Base-by-base conservation (phyloP, 1,140 invertebrate genomes). In the Dendroctonus ponderosae region DNA sequence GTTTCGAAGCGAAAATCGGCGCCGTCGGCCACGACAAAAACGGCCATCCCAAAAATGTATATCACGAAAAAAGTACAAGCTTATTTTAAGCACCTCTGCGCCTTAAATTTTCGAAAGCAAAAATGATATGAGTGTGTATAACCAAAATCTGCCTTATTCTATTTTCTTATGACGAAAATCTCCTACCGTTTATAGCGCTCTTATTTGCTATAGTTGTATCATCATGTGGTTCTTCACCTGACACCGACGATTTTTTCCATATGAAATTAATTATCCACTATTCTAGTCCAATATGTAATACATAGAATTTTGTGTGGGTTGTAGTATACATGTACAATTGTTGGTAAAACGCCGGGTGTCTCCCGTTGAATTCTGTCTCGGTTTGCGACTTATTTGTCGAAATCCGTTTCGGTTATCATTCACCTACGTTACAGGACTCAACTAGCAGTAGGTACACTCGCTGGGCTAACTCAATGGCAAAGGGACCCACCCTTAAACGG, bases 71-170 rank as follows among this genome's bases (percentile, higher is more conserved):
- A 85, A 86, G 85, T 86, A 86, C 85, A 86, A 86, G 84, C 84
- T 85, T 85, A 84, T 84, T 86, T 85, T 82, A 85, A 85, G 84
- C 85, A 86, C 85, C 84, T 86, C 85, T 84, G 85, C 85, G 85
- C 85, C 85, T 86, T 86, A 86, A 85, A 84, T 84, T 75, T 76
- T 76, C 72, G 73, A 76, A 62, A 77, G 72, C 73, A 78, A 80
- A 80, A 80, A 79, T 74, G 74, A 80, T 81, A 80, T 79, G 80
- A 82, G 81, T 83, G 81, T 82, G 83, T 85, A 82, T 84, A 81
- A 83, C 82, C 80, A 85, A 85, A 85, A 85, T 85, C 85, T 85
- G 84, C 84, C 84, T 85, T 85, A 85, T 85, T 85, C 82, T 83
- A 84, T 83, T 83, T 84, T 83, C 82, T 83, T 83, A 83, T 79